Percentiles rank a stretch among this genome's conserved stretches.
Conservation (phyloP, 2,888 invertebrate species). For the Drosophila merina region DNA sequence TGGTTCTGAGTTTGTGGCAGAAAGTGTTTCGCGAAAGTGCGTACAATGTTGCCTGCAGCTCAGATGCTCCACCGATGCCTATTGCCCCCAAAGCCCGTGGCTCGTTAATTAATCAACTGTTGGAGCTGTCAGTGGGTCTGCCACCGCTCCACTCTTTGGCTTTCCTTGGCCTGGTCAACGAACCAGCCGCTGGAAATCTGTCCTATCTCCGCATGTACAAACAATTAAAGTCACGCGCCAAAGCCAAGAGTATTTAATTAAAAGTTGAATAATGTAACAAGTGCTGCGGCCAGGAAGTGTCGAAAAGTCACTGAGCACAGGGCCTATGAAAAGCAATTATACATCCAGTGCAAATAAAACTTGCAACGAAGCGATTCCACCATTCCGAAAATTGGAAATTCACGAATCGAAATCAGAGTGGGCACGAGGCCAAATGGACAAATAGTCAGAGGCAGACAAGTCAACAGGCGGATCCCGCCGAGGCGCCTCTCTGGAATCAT, state of each 20-base stretch:
- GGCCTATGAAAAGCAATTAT: slow-evolving; percentile 62
- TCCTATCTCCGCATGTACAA: slow-evolving; percentile 32
- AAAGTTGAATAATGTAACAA: slow-evolving; percentile 60
- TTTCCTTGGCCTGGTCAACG: slow-evolving; percentile 58
- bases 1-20: no score
- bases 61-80: slow-evolving; percentile 27
- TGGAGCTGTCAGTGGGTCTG: slow-evolving; percentile 41
- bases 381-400: slow-evolving; percentile 51
- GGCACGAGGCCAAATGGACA: slow-evolving; percentile 55
- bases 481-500: background rate
- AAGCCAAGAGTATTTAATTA: slow-evolving; percentile 63
- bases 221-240: slow-evolving; percentile 57
- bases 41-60: slow-evolving; percentile 7
- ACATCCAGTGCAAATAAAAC: slow-evolving; percentile 50
- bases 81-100: slow-evolving; percentile 47
- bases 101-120: slow-evolving; percentile 72
- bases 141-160: background rate
- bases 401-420: slow-evolving; percentile 58
- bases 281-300: slow-evolving; percentile 63
- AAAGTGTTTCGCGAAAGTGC: no score
- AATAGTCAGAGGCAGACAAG: slow-evolving; percentile 51
- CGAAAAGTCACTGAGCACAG: slow-evolving; percentile 15
- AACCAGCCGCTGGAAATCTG: slow-evolving; percentile 54
- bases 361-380: slow-evolving; percentile 33
- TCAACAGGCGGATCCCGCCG: slow-evolving; percentile 46